A percentile compares a stretch with the other conserved stretches of the same genome.
Conservation (phyloP, 2,797 vertebrate species). For the Lindbergichthys nudifrons region DNA sequence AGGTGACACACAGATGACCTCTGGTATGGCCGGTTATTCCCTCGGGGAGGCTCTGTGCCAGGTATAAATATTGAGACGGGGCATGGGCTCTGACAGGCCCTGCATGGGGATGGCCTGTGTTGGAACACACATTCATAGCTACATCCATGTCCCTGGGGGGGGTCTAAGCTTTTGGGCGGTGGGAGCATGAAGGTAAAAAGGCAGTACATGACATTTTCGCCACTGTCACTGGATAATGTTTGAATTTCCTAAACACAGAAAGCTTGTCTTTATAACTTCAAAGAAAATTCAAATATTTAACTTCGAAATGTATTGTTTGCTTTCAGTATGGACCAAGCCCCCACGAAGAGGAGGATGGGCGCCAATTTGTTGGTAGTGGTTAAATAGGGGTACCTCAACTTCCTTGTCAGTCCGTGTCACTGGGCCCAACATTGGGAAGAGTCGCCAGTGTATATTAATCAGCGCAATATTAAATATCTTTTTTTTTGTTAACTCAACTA, state of each 20-base stretch:
- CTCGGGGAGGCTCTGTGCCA: slow-evolving; percentile 56
- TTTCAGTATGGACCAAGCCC: no score
- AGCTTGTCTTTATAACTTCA: no score
- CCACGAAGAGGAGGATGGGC: no score
- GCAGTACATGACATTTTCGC: slow-evolving; percentile 17
- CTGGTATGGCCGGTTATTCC: slow-evolving; percentile 46
- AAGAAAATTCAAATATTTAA: no score
- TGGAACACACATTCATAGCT: slow-evolving; percentile 59
- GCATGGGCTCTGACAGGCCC: slow-evolving; percentile 48
- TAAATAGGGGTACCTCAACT: no score
- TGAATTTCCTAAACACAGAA: slow-evolving; percentile 11
- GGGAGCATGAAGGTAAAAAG: slow-evolving; percentile 12
- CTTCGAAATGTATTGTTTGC: no score
- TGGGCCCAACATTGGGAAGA: no score
- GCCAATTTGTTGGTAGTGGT: no score
- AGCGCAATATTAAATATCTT: no score
- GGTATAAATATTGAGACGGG: slow-evolving; percentile 70
- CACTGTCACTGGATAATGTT: slow-evolving; percentile 11
- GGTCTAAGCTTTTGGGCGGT: slow-evolving; percentile 31
- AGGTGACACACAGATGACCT: slow-evolving; percentile 61
- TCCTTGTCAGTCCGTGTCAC: no score
- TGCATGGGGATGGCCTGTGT: slow-evolving; percentile 61
- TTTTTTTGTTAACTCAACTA: no score
- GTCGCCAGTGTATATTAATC: no score
- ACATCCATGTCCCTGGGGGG: slow-evolving; percentile 39